Conservation (phyloP, 2,797 vertebrate genomes). For the Melanotaenia boesemani region DNA sequence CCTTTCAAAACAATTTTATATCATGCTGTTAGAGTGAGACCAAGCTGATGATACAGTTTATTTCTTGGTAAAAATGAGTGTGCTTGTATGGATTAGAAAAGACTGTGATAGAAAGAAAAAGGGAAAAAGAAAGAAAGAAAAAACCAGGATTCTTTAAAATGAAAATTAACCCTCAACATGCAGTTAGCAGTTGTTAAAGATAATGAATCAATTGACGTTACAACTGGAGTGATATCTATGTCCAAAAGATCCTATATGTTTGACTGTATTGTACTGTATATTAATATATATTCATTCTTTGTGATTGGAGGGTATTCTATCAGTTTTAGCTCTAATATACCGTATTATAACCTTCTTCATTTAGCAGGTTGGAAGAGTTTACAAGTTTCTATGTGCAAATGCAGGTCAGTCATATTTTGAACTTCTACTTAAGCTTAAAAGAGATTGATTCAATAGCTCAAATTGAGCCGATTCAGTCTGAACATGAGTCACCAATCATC, state of each 20-base stretch:
- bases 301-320: background rate
- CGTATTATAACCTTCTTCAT: constrained; percentile 21
- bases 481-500: constrained; percentile 18
- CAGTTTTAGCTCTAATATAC: no score
- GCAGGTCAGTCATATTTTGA: constrained; percentile 13
- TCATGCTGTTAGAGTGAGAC: background rate
- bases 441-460: constrained; percentile 6
- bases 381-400: constrained; percentile 21
- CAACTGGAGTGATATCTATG: constrained; percentile 34
- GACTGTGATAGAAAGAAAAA: background rate
- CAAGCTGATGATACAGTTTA: background rate
- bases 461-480: constrained; percentile 34
- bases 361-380: constrained; percentile 9
- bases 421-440: background rate
- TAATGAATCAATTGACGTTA: constrained; percentile 23
- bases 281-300: constrained; percentile 29
- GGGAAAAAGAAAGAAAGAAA: no score
- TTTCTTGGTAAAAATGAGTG: background rate
- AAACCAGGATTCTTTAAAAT: background rate
- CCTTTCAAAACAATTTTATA: background rate
- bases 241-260: constrained; percentile 42
- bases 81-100: constrained; percentile 7
- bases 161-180: background rate
- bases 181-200: constrained; percentile 28
- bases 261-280: no score